phyloP scores from a whole-genome alignment of 2,888 invertebrate species.

The Morpho achilles region DNA sequence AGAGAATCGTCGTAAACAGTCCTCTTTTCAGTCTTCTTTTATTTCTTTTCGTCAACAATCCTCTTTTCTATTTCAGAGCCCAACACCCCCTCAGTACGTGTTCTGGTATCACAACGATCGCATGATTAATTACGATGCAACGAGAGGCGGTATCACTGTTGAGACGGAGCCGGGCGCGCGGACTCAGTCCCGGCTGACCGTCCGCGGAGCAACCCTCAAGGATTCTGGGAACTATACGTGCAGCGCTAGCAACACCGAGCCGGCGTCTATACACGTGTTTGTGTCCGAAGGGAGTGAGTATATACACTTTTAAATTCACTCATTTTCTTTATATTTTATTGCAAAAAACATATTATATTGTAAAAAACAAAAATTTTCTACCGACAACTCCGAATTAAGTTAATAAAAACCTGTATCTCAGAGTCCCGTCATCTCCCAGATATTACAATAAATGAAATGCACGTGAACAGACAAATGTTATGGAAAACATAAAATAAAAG shows the following conservation, averaged over 20 bases:
- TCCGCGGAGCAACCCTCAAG: conserved; percentile 90
- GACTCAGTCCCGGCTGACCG: conserved; percentile 91
- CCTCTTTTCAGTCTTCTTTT: too few relatives aligned
- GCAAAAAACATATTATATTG: too few relatives aligned
- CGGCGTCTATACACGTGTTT: conserved; percentile 93
- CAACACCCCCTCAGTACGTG: conserved; percentile 95
- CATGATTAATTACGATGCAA: conserved; percentile 95
- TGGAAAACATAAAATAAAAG: too few relatives aligned
- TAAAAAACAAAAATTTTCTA: too few relatives aligned
- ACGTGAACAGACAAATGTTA: too few relatives aligned
- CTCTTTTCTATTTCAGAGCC: conserved; percentile 81
- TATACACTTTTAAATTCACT: background rate
- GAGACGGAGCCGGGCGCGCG: conserved; percentile 92
- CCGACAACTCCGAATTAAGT: too few relatives aligned
- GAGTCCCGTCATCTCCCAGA: too few relatives aligned
- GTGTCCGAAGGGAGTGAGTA: conserved; percentile 90
- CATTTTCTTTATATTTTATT: background rate
- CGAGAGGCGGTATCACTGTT: conserved; percentile 88
- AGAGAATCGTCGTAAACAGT: too few relatives aligned
- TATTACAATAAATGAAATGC: too few relatives aligned
- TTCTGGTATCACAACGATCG: conserved; percentile 98
- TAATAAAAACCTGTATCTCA: too few relatives aligned
- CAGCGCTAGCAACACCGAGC: conserved; percentile 93
- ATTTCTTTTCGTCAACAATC: too few relatives aligned
- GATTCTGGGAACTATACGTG: conserved; percentile 96